phyloP scores from a whole-genome alignment of 2,797 vertebrate genomes.

The Malurus splendens region DNA sequence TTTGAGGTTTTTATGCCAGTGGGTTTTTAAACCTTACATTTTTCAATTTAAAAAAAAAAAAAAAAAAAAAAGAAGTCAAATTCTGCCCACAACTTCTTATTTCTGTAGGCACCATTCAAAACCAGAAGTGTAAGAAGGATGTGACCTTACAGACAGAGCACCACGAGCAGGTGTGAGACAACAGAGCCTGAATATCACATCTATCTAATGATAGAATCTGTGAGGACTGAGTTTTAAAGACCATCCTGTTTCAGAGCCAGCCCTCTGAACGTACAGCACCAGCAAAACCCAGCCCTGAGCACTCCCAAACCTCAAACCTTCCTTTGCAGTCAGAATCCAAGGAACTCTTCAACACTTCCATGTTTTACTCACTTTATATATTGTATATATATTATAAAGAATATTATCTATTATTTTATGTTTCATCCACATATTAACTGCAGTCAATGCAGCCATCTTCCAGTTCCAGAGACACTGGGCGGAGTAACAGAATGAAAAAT shows the following conservation, averaged over 20 bases:
- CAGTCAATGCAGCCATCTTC: not conserved
- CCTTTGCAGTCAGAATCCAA: not conserved
- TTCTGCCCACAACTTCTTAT: not conserved
- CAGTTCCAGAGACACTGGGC: not conserved
- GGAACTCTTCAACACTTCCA: not conserved
- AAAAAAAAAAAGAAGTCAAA: not conserved
- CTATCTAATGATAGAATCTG: not conserved
- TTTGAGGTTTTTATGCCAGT: not conserved
- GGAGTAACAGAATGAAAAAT: not conserved
- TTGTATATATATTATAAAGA: too few species aligned
- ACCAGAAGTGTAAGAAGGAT: not conserved
- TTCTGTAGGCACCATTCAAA: not conserved
- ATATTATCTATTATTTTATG: not conserved
- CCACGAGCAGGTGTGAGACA: not conserved
- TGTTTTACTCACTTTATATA: not conserved
- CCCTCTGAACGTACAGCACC: not conserved
- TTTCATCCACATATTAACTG: not conserved
- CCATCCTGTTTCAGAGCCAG: not conserved
- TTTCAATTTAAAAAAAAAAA: not conserved
- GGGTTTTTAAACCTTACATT: not conserved
- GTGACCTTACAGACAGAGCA: not conserved
- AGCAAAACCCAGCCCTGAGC: not conserved
- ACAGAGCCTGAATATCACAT: accelerated
- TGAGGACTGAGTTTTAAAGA: not conserved
- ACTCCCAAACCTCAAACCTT: not conserved